Evolutionary conservation across 2,888 invertebrate genomes (phyloP).

Genomic region (Mycalesis mineus): DNA sequence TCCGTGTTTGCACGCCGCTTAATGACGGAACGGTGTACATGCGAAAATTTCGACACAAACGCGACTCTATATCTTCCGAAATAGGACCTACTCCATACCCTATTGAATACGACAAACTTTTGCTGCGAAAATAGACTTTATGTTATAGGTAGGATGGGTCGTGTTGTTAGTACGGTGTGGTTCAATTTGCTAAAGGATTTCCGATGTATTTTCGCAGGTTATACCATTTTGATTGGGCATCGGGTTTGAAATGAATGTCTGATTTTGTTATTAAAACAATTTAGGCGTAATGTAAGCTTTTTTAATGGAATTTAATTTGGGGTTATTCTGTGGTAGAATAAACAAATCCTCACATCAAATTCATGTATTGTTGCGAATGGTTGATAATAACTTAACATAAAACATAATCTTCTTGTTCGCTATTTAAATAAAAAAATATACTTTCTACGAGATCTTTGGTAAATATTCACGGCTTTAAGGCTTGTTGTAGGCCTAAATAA

Average conservation of each 20-base stretch:
- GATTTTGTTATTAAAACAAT: constrained; percentile 14
- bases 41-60: background rate
- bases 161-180: background rate
- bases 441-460: too few relatives aligned
- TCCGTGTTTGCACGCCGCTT: constrained; percentile 44
- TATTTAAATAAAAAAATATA: too few relatives aligned
- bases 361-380: too few relatives aligned
- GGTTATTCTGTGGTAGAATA: too few relatives aligned
- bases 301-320: background rate
- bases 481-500: too few relatives aligned
- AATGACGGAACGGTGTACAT: constrained; percentile 34
- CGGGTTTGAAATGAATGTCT: constrained; percentile 17
- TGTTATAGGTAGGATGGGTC: background rate
- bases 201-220: constrained; percentile 20
- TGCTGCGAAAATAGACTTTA: constrained; percentile 11
- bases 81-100: background rate
- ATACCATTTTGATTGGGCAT: constrained; percentile 23
- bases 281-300: background rate
- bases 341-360: too few relatives aligned
- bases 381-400: too few relatives aligned
- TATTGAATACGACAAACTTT: background rate
- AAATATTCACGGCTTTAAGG: too few relatives aligned
- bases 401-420: too few relatives aligned
- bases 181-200: constrained; percentile 32
- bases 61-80: constrained; percentile 1